Evolutionary conservation across 2,113 vertebrate genomes (phyloP).

Genomic region (Oryctolagus cuniculus): DNA sequence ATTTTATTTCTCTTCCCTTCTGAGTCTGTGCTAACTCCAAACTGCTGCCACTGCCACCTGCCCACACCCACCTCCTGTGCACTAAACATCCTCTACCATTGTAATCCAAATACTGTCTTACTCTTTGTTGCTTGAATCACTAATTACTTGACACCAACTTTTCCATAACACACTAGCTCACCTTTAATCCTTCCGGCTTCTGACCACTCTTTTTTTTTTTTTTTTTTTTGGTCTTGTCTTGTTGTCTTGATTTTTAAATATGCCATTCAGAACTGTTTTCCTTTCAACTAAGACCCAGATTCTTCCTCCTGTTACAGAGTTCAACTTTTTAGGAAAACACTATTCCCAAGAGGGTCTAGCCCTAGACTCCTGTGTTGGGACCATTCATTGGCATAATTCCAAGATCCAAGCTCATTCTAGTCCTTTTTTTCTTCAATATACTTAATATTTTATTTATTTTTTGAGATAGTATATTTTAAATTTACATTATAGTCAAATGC

Average conservation of each 20-base stretch:
- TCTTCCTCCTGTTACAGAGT: slow-evolving; percentile 17
- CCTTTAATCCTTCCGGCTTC: slow-evolving; percentile 71
- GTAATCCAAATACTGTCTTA: slow-evolving; percentile 49
- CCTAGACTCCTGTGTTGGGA: background rate
- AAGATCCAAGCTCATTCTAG: background rate
- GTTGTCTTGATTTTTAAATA: slow-evolving; percentile 68
- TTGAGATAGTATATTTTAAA: too few relatives aligned
- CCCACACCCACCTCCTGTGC: background rate
- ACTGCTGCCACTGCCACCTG: slow-evolving; percentile 33
- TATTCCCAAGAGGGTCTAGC: background rate
- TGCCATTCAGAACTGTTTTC: slow-evolving; percentile 56
- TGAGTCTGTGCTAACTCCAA: background rate
- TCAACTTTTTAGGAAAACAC: slow-evolving; percentile 38
- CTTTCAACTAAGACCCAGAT: slow-evolving; percentile 48
- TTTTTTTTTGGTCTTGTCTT: background rate
- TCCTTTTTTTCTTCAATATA: too few relatives aligned
- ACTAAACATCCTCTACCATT: background rate
- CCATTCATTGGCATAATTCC: background rate
- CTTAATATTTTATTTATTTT: too few relatives aligned
- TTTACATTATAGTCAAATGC: too few relatives aligned
- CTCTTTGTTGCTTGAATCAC: slow-evolving; percentile 36
- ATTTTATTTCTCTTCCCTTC: background rate
- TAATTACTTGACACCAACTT: slow-evolving; percentile 60
- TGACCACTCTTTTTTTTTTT: slow-evolving; percentile 28
- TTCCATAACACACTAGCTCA: slow-evolving; percentile 68